A percentile compares a stretch with the other conserved stretches of the same genome.
Conservation (phyloP, 2,113 vertebrate species). For the Pionites leucogaster region DNA sequence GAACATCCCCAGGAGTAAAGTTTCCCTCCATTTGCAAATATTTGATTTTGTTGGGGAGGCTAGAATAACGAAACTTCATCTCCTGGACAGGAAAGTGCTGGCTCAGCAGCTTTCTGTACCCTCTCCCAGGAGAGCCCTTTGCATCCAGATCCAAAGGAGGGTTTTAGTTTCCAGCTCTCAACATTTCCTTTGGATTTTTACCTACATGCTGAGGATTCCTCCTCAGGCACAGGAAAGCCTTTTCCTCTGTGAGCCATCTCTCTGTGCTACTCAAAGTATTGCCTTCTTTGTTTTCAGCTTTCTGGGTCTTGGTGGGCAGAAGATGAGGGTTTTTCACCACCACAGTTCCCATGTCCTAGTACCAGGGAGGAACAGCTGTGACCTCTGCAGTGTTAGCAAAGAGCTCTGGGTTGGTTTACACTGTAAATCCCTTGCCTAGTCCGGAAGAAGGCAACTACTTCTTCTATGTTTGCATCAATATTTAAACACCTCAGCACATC, state of each 20-base stretch:
- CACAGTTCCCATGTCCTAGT: not conserved
- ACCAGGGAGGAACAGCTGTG: not conserved
- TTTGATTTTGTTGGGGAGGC: not conserved
- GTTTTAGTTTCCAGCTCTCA: not conserved
- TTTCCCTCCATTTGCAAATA: not conserved
- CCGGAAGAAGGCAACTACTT: not conserved
- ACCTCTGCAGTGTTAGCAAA: not conserved
- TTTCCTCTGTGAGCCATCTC: not conserved
- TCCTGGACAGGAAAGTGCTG: not conserved
- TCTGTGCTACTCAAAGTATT: not conserved
- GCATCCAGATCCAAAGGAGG: not conserved
- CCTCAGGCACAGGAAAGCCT: not conserved
- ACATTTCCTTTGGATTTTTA: not conserved
- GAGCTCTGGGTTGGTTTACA: not conserved
- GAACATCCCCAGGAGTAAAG: not conserved
- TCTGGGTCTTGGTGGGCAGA: not conserved
- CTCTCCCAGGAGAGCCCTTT: not conserved
- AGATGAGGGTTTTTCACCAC: not conserved
- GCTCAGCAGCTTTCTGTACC: not conserved
- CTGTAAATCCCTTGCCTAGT: not conserved
- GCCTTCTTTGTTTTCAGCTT: not conserved
- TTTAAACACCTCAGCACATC: slow-evolving; percentile 15
- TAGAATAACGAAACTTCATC: not conserved
- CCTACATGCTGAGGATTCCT: not conserved
- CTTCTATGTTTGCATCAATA: slow-evolving; percentile 25